A percentile compares a stretch with the other conserved stretches of the same genome.
Evolutionary conservation across 2,888 invertebrate genomes (phyloP).

Genomic region (Itoplectis maculator): DNA sequence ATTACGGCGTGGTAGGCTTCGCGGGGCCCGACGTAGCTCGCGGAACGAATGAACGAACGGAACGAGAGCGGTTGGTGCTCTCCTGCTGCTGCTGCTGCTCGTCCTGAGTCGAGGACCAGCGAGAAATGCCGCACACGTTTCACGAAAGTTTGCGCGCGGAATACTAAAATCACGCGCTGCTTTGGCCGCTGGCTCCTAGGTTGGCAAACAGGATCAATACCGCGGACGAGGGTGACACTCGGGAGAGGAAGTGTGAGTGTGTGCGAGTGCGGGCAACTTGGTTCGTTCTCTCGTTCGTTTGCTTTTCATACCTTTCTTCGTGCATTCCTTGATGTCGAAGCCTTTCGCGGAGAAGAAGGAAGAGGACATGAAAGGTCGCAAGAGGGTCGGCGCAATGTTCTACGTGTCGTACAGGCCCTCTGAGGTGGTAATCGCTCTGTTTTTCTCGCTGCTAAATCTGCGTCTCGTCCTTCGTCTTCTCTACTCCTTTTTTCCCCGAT

Average conservation of each 20-base stretch:
- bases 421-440: conserved; percentile 26
- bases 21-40: conserved; percentile 59
- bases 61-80: neutral
- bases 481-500: neutral
- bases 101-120: conserved; percentile 35
- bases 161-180: conserved; percentile 80
- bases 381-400: conserved; percentile 67
- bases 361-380: conserved; percentile 65
- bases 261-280: conserved; percentile 22
- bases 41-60: conserved; percentile 23
- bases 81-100: conserved; percentile 2
- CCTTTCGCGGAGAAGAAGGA: neutral
- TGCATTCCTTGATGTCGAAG: conserved; percentile 57
- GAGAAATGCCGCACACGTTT: conserved; percentile 71
- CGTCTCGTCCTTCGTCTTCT: neutral
- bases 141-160: conserved; percentile 82
- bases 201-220: conserved; percentile 83
- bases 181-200: conserved; percentile 18
- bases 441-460: neutral
- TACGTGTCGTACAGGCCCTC: conserved; percentile 72
- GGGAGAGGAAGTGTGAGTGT: conserved; percentile 38
- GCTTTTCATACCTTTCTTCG: conserved; percentile 25
- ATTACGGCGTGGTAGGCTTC: conserved; percentile 77
- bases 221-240: conserved; percentile 56
- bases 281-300: conserved; percentile 30